These are phyloP conservation scores for Oceanodroma tethys DNA, from an alignment of 2,113 vertebrate species.

Conservation along the genomic window DNA sequence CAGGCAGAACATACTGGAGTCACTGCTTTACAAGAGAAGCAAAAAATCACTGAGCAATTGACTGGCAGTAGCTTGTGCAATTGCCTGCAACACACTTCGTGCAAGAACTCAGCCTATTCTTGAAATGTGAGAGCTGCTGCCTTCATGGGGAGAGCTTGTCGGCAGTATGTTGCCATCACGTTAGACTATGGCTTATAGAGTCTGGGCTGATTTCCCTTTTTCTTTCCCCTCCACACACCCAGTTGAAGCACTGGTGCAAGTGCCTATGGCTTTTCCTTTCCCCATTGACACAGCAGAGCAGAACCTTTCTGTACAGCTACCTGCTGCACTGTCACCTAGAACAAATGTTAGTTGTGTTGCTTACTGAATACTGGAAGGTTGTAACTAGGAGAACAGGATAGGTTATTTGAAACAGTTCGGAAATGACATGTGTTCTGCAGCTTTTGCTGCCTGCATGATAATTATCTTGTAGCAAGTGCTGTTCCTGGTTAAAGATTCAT, in stretches of 20 bases:
- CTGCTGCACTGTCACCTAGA: neutral
- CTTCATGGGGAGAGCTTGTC: neutral
- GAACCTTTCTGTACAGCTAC: neutral
- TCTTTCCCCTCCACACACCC: neutral
- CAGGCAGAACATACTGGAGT: neutral
- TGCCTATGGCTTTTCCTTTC: neutral
- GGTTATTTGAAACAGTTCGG: slow-evolving; percentile 29
- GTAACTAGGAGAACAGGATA: neutral
- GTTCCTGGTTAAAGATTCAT: slow-evolving; percentile 63
- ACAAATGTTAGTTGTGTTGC: slow-evolving; percentile 11
- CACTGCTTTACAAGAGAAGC: neutral
- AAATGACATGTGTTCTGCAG: slow-evolving; percentile 37
- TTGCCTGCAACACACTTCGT: neutral
- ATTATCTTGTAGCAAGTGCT: slow-evolving; percentile 42
- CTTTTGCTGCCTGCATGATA: slow-evolving; percentile 41
- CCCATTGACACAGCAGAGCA: neutral
- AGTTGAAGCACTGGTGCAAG: neutral
- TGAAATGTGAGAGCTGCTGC: neutral
- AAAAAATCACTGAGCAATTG: neutral
- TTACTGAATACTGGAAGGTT: neutral
- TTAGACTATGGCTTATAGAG: neutral
- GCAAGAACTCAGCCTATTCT: neutral
- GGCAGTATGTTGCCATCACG: neutral
- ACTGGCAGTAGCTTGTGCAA: neutral
- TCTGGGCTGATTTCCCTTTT: neutral